A percentile compares a stretch with the other conserved stretches of the same genome.
Evolutionary conservation across 2,888 invertebrate genomes (phyloP).

Genomic region (Morpho deidamia): DNA sequence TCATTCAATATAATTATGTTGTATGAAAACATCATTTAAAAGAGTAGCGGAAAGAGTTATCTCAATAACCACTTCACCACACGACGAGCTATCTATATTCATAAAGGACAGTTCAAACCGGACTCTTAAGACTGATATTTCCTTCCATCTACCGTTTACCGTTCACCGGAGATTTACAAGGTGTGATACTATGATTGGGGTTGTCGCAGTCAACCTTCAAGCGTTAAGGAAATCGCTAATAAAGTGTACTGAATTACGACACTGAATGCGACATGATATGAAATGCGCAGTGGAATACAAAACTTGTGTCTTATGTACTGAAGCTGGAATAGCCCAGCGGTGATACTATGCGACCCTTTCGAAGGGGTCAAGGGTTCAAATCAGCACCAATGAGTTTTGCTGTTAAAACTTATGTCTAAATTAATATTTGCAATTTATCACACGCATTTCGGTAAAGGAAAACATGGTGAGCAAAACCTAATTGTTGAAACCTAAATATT

Average conservation of each 20-base stretch:
- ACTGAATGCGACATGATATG: constrained; percentile 3
- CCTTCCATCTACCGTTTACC: constrained; percentile 14
- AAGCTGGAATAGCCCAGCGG: no score
- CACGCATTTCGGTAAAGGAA: no score
- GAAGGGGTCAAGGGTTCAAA: no score
- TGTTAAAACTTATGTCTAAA: no score
- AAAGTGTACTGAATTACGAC: constrained; percentile 10
- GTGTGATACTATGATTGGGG: constrained; percentile 28
- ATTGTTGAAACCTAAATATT: no score
- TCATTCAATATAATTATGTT: no score
- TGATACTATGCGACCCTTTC: no score
- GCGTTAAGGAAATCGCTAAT: constrained; percentile 24
- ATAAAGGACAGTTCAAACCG: constrained; percentile 15
- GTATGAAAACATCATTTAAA: no score
- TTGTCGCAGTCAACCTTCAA: constrained; percentile 25
- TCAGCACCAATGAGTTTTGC: no score
- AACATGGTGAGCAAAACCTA: no score
- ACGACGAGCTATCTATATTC: constrained; percentile 4
- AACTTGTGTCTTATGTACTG: no score
- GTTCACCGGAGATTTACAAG: constrained; percentile 16
- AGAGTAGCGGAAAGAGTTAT: background rate
- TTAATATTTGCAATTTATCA: no score
- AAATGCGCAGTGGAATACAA: background rate
- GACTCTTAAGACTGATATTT: constrained; percentile 17
- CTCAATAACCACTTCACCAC: background rate